Evolutionary conservation across 92 coral and sea anemone genomes (phyloP), one percentile per base, ranked within the genome.

Genomic region (Bergia sp.): DNA sequence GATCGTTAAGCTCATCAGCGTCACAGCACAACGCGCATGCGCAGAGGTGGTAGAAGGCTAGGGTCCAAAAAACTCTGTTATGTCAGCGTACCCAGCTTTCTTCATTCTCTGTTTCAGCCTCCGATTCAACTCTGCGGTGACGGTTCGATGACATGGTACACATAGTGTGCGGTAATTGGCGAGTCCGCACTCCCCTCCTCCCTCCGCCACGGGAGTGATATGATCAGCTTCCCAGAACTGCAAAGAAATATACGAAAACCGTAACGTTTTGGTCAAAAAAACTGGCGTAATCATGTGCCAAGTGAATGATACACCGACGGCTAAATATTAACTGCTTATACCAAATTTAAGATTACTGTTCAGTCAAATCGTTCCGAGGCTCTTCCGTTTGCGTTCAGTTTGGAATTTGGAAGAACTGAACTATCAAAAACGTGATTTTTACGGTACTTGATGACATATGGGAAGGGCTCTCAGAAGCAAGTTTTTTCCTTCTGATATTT

Each of bases 201-300:
- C 99, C 90, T 97, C 99, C 29, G 92, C 98, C 73, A 97, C 99
- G 36, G 99, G 96, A 0, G 90, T 91, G 73, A 95, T 94, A 90
- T 97, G 98, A 83, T 97, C 99, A 57, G 99, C 99, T 76, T 97
- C 99, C 99, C 99, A 97, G 76, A 97, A 97, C 99, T 97, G 73
- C 23, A 73, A 65, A 23, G 38, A 64, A 81, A 78, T 38, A 61
- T 42, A 37, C 7, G 38, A 1, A n/a, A 15, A 10, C 10, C 16
- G 1, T 10, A 53, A 53, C 15, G 58, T 53, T 53, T 53, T 11
- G 58, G 58, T 7, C 8, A 7, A 45, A 45, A 45, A 45, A 45
- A 10, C 6, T 45, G 50, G 50, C 9, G 50, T 45, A 45, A 45
- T 10, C 5, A 45, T 0, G 50, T 45, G 8, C 58, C 58, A 2